Conservation (phyloP, 2,888 invertebrate species). For the Drosophila peninsularis region DNA sequence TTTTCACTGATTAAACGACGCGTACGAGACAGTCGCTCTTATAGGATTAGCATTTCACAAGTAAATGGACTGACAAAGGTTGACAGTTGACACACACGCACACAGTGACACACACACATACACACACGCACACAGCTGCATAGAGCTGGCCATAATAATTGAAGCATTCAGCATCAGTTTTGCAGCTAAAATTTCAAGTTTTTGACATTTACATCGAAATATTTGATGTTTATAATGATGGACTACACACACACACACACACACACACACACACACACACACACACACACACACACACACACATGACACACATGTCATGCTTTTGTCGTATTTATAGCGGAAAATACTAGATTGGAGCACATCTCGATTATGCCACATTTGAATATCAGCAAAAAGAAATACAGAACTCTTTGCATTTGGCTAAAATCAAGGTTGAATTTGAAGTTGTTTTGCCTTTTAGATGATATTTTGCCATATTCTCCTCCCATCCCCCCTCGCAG, state of each 20-base stretch:
- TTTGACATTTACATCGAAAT: slow-evolving; percentile 55
- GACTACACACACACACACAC: too few species aligned
- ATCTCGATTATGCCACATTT: slow-evolving; percentile 19
- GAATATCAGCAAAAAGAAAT: slow-evolving; percentile 14
- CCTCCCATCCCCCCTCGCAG: neutral
- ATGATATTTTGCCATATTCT: slow-evolving; percentile 51
- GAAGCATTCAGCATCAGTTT: slow-evolving; percentile 36
- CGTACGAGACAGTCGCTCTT: slow-evolving; percentile 42
- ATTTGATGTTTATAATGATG: slow-evolving; percentile 30
- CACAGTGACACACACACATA: slow-evolving; percentile 6
- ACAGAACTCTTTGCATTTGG: slow-evolving; percentile 26
- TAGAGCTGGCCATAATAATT: slow-evolving; percentile 21
- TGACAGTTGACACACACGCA: slow-evolving; percentile 66
- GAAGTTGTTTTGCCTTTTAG: slow-evolving; percentile 51
- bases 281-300: too few species aligned
- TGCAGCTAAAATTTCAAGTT: slow-evolving; percentile 28
- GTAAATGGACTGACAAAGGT: slow-evolving; percentile 77
- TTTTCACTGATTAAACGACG: slow-evolving; percentile 66
- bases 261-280: too few species aligned
- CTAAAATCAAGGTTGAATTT: slow-evolving; percentile 49
- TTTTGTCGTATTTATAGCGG: slow-evolving; percentile 10
- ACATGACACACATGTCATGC: neutral
- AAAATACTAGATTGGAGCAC: slow-evolving; percentile 13
- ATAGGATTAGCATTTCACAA: slow-evolving; percentile 76
- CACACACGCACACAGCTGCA: slow-evolving; percentile 17